Evolutionary conservation across 2,797 vertebrate genomes (phyloP), one percentile per base, ranked within the genome.

Genomic region (Linurgus olivaceus): DNA sequence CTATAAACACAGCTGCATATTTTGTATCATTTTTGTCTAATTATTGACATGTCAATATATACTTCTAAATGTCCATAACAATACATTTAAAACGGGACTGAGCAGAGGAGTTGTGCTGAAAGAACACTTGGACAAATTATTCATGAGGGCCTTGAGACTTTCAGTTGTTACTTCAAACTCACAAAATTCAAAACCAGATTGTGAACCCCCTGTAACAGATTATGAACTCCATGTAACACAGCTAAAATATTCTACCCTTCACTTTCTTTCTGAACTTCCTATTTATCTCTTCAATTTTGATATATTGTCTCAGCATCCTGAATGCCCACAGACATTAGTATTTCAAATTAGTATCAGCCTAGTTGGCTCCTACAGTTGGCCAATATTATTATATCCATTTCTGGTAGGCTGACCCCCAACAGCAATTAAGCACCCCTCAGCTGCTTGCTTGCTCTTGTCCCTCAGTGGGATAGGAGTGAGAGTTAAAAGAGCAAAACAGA

Each of bases 381-480:
- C 67, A 51, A 7, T 58, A 54, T 65, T 48, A n/a, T 23, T 62
- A 44, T 13, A 89, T n/a, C 21, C 14, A 35, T 24, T 28, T 67
- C 11, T 16, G 4, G 7, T 13, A 16, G 14, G 52, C 9, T 84
- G 42, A 67, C 6, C 38, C 23, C 38, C 48, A 15, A 58, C 24
- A 90, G 38, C 37, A 81, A 45, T 24, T 65, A 50, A 72, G 24
- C 35, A 82, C 5, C 8, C 50, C 52, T 7, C 20, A 45, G 29
- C 20, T 48, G 40, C 50, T 24, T 48, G 26, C 31, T 63, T 1
- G 0, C 28, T 91, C 54, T 81, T 40, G 26, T 31, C 9, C 33
- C 17, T 3, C 57, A 31, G n/a, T 25, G 38, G 19, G n/a, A 62
- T 35, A 10, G 5, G 16, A 16, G 4, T 0, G 0, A 68, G 25